Evolutionary conservation across 2,797 vertebrate species (phyloP), one percentile per base, ranked within the genome.

Genomic region (Neopelma chrysocephalum): DNA sequence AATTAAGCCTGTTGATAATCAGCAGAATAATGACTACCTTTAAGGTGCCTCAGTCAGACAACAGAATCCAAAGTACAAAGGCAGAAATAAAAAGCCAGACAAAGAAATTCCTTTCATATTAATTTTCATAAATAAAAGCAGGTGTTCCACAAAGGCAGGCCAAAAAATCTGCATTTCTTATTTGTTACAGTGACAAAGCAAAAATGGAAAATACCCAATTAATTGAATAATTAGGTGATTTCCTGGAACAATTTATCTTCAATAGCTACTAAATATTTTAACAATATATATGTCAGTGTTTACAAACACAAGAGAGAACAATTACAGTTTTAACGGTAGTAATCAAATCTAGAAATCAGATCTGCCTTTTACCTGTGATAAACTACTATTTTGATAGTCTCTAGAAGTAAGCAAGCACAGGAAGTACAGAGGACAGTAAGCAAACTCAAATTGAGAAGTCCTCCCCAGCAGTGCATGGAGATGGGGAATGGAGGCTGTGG

Each of bases 181-280:
- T 48, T 71, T 58, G 23, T 58, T 61, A 61, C 6, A 53, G 20
- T 22, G 38, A 80, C 31, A 81, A 83, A 94, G 38, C 12, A 64
- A 71, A 92, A 89, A 78, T 45, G n/a, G 83, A 96, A 96, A 93
- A 97, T 53, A 91, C 3, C 15, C 75, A 95, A 68, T 94, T 94
- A 96, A 78, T 75, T 90, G 61, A 23, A 57, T 66, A 58, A 90
- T 50, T 58, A 83, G 48, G 19, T 78, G 17, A 89, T 62, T 71
- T 82, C 76, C 62, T 73, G 47, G 56, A 91, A 73, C 29, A 90
- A 82, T 82, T 95, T 91, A 93, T 78, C 61, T 93, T 89, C 76
- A 95, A 89, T 36, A 81, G 45, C 36, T 90, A 96, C 66, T 88
- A 70, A 94, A 84, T 95, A 92, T 96, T 95, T 96, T 94, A 96